These are phyloP conservation scores for Dryococelus australis DNA, from an alignment of 2,888 invertebrate species.

Conservation along the genomic window DNA sequence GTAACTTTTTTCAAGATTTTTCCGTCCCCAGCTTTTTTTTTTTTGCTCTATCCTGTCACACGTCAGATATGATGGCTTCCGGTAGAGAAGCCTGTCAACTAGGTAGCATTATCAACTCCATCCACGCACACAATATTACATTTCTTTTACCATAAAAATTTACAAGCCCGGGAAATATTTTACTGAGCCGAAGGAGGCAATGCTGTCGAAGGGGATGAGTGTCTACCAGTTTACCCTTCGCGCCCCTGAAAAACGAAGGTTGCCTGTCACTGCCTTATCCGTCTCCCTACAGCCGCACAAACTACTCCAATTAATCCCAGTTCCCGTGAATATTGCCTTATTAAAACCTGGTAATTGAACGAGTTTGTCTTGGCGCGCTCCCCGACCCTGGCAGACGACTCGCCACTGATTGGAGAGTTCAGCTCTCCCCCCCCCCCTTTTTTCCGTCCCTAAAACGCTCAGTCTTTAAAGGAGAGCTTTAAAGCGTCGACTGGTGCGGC, in stretches of 20 bases:
- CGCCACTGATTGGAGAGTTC: neutral
- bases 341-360: conserved; percentile 16
- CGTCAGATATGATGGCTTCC: too few species aligned
- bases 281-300: neutral
- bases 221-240: neutral
- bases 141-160: too few species aligned
- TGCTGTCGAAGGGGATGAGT: neutral
- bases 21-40: too few species aligned
- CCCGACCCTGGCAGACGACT: neutral
- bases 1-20: too few species aligned
- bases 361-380: neutral
- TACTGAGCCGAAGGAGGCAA: too few species aligned
- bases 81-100: too few species aligned
- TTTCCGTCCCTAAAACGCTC: too few species aligned
- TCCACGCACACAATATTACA: too few species aligned
- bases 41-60: too few species aligned
- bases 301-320: neutral
- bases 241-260: neutral
- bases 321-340: conserved; percentile 6
- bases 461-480: neutral
- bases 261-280: neutral
- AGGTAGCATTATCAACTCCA: too few species aligned
- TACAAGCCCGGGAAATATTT: too few species aligned
- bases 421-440: neutral
- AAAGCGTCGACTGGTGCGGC: neutral